phyloP scores from a whole-genome alignment of 2,888 invertebrate species.

The Nowickia ferox region DNA sequence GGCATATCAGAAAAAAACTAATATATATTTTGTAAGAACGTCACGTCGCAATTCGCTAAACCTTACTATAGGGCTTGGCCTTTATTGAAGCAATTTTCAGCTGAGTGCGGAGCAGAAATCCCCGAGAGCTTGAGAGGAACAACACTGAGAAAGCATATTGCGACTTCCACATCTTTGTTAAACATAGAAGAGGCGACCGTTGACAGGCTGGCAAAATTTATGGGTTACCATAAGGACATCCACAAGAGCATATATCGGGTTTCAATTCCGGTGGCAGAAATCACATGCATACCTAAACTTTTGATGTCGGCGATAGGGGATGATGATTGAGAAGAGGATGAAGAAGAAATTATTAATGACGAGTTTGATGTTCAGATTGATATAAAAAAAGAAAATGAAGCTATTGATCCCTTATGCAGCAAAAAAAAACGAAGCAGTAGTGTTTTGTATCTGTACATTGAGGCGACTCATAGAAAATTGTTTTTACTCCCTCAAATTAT shows the following conservation, averaged over 20 bases:
- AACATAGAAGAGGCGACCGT: neutral
- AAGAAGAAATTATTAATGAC: too few species aligned
- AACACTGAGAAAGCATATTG: neutral
- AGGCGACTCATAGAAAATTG: too few species aligned
- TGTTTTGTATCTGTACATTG: too few species aligned
- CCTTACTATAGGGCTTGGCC: neutral
- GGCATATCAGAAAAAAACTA: neutral
- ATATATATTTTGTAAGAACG: neutral
- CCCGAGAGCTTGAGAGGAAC: neutral
- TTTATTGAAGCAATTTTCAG: neutral
- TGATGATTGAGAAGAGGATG: neutral
- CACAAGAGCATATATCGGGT: neutral
- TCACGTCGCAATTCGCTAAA: neutral
- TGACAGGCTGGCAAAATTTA: neutral
- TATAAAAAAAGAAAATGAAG: neutral
- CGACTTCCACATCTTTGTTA: neutral
- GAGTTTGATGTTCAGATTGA: too few species aligned
- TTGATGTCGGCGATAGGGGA: neutral
- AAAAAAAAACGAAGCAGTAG: too few species aligned
- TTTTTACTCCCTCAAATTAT: too few species aligned
- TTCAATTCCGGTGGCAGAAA: neutral
- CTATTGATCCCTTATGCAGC: neutral
- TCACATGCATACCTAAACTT: neutral
- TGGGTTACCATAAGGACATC: neutral
- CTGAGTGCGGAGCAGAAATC: neutral